These are phyloP conservation scores for Gasterosteus aculeatus DNA, from an alignment of 2,113 vertebrate species.

Conservation along the genomic window DNA sequence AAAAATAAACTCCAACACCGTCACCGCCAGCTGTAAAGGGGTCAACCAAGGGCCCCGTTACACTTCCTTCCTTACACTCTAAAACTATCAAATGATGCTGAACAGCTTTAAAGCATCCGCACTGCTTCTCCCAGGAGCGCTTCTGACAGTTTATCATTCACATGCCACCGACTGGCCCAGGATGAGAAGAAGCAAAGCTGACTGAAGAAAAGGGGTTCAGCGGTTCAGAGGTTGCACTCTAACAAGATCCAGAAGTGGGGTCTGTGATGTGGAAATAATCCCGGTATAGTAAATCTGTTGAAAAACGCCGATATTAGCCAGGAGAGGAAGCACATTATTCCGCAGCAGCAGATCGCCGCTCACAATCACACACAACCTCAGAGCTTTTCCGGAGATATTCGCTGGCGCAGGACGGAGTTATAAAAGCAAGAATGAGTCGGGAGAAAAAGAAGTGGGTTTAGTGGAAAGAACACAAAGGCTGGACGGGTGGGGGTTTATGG, in stretches of 20 bases:
- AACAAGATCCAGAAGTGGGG: constrained; percentile 66
- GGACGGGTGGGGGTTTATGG: constrained; percentile 31
- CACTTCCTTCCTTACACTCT: constrained; percentile 34
- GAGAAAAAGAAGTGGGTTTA: constrained; percentile 39
- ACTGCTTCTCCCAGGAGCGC: constrained; percentile 28
- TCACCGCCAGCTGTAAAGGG: constrained; percentile 39
- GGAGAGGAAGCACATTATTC: constrained; percentile 71
- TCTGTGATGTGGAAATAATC: constrained; percentile 72
- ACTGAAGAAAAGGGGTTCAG: constrained; percentile 42
- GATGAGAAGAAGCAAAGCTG: constrained; percentile 43
- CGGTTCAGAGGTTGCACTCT: constrained; percentile 65
- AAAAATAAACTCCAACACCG: constrained; percentile 69
- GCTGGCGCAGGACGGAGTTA: constrained; percentile 37
- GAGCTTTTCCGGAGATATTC: constrained; percentile 60
- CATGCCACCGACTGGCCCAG: constrained; percentile 31
- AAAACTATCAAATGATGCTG: constrained; percentile 57
- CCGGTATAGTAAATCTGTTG: constrained; percentile 76
- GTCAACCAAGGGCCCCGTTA: constrained; percentile 58
- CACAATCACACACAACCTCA: constrained; percentile 49
- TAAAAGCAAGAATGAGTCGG: constrained; percentile 23
- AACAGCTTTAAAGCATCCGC: constrained; percentile 45
- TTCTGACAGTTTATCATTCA: constrained; percentile 34
- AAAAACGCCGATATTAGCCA: constrained; percentile 49
- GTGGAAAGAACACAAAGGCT: constrained; percentile 52
- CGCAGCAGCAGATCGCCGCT: constrained; percentile 36